Percentiles rank a stretch among this genome's conserved stretches.
phyloP scores from a whole-genome alignment of 2,113 vertebrate genomes.

The Oplegnathus fasciatus region DNA sequence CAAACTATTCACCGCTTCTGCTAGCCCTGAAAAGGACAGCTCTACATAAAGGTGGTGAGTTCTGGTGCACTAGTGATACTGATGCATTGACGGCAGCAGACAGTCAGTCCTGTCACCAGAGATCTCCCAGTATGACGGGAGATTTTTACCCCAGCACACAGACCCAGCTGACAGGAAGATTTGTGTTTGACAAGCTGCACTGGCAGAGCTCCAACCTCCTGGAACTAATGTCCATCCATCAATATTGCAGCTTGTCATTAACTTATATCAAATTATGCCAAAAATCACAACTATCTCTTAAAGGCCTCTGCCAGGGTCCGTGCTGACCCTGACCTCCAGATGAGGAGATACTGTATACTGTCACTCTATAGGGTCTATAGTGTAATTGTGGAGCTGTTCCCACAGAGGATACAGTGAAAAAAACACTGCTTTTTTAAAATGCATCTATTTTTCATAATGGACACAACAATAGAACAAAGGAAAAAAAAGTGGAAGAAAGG shows the following conservation, averaged over 20 bases:
- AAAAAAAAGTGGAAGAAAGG: not conserved
- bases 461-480: not conserved
- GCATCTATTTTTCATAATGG: not conserved
- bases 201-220: not conserved
- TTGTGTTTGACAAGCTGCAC: not conserved
- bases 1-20: conserved; percentile 38
- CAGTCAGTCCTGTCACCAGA: conserved; percentile 1
- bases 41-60: not conserved
- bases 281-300: not conserved
- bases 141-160: conserved; percentile 7
- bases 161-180: not conserved
- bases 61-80: not conserved
- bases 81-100: not conserved
- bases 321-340: conserved; percentile 11
- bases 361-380: not conserved
- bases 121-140: not conserved
- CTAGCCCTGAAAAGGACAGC: conserved; percentile 35
- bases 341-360: not conserved
- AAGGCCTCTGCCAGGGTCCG: not conserved
- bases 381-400: not conserved
- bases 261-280: not conserved
- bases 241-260: not conserved
- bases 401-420: conserved; percentile 13
- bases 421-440: not conserved
- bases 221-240: not conserved